Percentiles rank a stretch among this genome's conserved stretches.
Conservation (phyloP, 2,113 vertebrate species). For the Cathartes aura region DNA sequence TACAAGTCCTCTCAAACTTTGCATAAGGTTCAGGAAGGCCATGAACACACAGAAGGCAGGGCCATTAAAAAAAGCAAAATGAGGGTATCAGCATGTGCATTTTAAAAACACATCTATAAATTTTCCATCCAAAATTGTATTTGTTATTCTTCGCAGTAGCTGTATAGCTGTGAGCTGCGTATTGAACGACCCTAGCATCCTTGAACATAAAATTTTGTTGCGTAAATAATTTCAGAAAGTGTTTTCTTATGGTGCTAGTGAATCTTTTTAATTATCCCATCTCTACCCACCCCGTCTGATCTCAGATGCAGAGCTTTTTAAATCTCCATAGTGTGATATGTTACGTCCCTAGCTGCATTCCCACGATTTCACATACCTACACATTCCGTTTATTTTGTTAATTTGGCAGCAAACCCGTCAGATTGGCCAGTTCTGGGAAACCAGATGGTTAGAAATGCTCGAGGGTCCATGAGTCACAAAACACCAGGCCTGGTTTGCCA, state of each 20-base stretch:
- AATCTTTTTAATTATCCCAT: neutral
- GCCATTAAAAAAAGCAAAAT: neutral
- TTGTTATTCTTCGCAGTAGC: neutral
- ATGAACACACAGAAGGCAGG: neutral
- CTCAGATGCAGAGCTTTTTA: neutral
- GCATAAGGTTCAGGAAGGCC: neutral
- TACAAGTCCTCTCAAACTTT: neutral
- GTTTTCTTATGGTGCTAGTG: neutral
- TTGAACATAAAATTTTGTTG: neutral
- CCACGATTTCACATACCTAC: neutral
- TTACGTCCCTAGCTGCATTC: neutral
- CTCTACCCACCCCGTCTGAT: neutral
- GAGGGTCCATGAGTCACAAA: neutral
- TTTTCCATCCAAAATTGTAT: neutral
- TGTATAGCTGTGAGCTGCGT: neutral
- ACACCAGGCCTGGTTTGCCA: neutral
- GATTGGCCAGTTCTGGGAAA: slow-evolving; percentile 2
- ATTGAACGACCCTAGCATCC: neutral
- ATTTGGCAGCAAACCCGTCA: neutral
- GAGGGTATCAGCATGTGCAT: neutral
- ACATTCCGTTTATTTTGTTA: neutral
- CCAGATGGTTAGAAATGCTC: neutral
- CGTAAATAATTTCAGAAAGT: neutral
- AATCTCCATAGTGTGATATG: neutral
- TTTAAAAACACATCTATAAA: neutral